phyloP scores from a whole-genome alignment of 92 coral and sea anemone genomes.

The Zoanthus sansibaricus region DNA sequence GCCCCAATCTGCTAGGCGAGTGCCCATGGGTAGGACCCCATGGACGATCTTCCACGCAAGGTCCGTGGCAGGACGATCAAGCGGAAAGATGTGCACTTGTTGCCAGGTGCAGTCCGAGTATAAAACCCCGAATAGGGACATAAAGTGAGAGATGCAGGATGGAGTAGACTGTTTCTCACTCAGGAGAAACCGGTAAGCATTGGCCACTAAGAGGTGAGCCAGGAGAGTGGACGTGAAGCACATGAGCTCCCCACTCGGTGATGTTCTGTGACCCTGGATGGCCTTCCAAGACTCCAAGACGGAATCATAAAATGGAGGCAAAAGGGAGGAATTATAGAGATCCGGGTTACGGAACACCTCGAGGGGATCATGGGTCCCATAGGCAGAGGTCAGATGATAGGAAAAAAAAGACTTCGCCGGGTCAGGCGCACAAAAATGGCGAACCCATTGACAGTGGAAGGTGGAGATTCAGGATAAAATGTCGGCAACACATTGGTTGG shows the following conservation, averaged over 20 bases:
- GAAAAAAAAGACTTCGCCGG: neutral
- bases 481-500: neutral
- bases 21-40: conserved; percentile 45
- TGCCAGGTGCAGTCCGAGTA: conserved; percentile 41
- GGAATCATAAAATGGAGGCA: neutral
- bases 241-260: neutral
- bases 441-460: conserved; percentile 8
- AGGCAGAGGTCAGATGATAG: neutral
- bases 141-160: conserved; percentile 26
- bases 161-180: neutral
- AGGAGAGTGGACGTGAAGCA: neutral
- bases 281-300: neutral
- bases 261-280: neutral
- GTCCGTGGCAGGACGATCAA: conserved; percentile 30
- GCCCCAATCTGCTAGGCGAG: conserved; percentile 26
- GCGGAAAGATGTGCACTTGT: conserved; percentile 11
- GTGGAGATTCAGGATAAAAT: neutral
- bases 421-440: neutral
- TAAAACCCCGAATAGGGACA: conserved; percentile 6
- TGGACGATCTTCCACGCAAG: conserved; percentile 48
- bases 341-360: neutral
- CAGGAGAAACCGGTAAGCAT: neutral
- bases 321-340: neutral
- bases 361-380: neutral
- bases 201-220: neutral